Evolutionary conservation across 2,888 invertebrate species (phyloP), one percentile per base, ranked within the genome.

Genomic region (Nemotelus nigrinus): DNA sequence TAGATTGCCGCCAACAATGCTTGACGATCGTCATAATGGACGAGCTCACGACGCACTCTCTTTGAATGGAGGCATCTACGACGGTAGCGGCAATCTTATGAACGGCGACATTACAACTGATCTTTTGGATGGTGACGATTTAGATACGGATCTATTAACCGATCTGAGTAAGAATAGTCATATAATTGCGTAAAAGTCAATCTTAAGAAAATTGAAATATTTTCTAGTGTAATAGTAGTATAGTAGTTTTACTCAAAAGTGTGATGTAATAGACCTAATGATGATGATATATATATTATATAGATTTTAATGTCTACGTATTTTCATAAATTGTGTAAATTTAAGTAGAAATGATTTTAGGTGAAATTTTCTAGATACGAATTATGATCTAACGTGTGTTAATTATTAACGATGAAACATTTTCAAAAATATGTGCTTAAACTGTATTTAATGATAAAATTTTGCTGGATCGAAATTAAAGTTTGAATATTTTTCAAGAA

Each of bases 161-260:
- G 85, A 87, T 84, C 83, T 87, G 79, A 87, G 85, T 82, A 87
- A 86, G 82, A 87, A 86, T 83, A 87, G 87, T 83, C 85, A 86
- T 82, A 83, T 86, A 82, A 85, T 87, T 83, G 87, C 87, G 83
- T 87, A 86, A 83, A 78, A 64, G 10, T 78, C 68, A 77, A 77
- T 67, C 77, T 60, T 74, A 47, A 41, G 74, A 74, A 10, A 57
- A 47, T 53, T 45, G 55, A 71, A 45, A 48, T 72, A 72, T 70
- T 70, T 53, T 72, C 60, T 74, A 74, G 60, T 74, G 60, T 55
- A 25, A 25, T 63, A 63, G 43, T 63, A 8, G 25, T 58, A 60
- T 63, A 8, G 25, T 58, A 60, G 47, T 74, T 74, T 63, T 74
- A 74, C 74, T 74, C 74, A 74, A 74, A 60, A 74, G 74, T 74